Evolutionary conservation across 2,797 vertebrate genomes (phyloP), one percentile per base, ranked within the genome.

Genomic region (Tolypeutes matacus): DNA sequence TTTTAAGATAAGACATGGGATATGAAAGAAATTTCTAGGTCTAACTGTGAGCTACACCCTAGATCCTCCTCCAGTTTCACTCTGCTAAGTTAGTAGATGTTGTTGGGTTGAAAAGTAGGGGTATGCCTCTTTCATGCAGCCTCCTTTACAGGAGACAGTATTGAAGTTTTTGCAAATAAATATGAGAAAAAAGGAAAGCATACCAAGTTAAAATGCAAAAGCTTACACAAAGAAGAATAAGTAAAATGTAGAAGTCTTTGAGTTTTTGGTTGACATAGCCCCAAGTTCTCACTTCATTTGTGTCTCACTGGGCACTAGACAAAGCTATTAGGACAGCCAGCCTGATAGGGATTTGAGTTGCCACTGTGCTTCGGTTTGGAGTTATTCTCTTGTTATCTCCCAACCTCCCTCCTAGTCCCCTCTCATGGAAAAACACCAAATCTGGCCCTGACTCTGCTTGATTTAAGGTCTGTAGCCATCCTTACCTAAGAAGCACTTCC

Each of bases 181-280:
- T 95, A 10, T 93, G 76, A 90, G 58, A 31, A 56, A n/a, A 91
- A 94, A 85, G 64, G 34, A 95, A 81, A 93, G 20, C 10, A 56
- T 72, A 17, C 31, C 14, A 67, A 83, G 92, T 85, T 67, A 93
- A 86, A 92, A 9, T 25, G 67, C 21, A 51, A 87, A 91, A 83
- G 4, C 21, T 91, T 73, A 56, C 34, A 65, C 3, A 46, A 6
- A 65, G 8, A 51, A 77, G 76, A 87, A 75, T 67, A 67, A n/a
- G 10, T 64, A 36, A 75, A 89, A 75, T 84, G 27, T 49, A 78
- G 73, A 89, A 77, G 56, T 6, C 9, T 69, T 69, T 83, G 49
- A 60, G 39, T 81, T 83, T 94, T 51, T 51, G 34, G 67, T 89
- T 42, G 69, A 56, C 34, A 25, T 51, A 18, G 20, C 21, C 29